Evolutionary conservation across 2,888 invertebrate species (phyloP).

Genomic region (Tetragonula carbonaria): DNA sequence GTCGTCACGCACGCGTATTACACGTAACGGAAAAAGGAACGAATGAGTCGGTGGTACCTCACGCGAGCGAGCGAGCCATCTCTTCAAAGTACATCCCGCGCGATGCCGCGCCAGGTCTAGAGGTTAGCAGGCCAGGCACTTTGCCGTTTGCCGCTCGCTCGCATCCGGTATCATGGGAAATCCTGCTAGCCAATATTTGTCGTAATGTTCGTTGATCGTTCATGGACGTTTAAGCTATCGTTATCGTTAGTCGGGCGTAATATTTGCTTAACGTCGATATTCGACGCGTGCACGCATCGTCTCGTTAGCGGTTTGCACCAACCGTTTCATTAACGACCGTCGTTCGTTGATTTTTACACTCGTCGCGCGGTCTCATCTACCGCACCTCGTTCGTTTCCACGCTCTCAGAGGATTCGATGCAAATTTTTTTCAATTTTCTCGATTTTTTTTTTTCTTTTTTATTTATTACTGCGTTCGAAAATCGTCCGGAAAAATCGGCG

Average conservation of each 20-base stretch:
- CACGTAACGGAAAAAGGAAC: slow-evolving; percentile 69
- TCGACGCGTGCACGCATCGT: slow-evolving; percentile 11
- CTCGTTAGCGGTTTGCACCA: slow-evolving; percentile 22
- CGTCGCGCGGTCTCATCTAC: slow-evolving; percentile 10
- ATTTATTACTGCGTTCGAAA: background rate
- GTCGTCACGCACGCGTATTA: slow-evolving; percentile 59
- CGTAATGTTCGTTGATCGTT: slow-evolving; percentile 30
- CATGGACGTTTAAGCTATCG: background rate
- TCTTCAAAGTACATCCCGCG: slow-evolving; percentile 45
- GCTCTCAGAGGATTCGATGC: background rate
- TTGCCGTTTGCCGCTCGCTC: slow-evolving; percentile 49
- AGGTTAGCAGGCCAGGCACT: slow-evolving; percentile 67
- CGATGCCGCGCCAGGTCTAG: slow-evolving; percentile 46
- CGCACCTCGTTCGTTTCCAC: slow-evolving; percentile 4
- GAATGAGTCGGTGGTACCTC: slow-evolving; percentile 42
- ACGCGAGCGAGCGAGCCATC: slow-evolving; percentile 50
- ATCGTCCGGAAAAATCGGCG: background rate
- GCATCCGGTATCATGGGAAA: slow-evolving; percentile 57
- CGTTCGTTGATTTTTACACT: slow-evolving; percentile 31
- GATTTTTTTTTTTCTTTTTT: background rate
- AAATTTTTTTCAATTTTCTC: background rate
- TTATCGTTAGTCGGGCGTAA: background rate
- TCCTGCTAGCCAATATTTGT: slow-evolving; percentile 45
- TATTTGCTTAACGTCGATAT: slow-evolving; percentile 17
- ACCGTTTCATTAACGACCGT: slow-evolving; percentile 38